These are phyloP conservation scores for Megalonaias nervosa DNA, from an alignment of 1,140 invertebrate species.

Conservation along the genomic window DNA sequence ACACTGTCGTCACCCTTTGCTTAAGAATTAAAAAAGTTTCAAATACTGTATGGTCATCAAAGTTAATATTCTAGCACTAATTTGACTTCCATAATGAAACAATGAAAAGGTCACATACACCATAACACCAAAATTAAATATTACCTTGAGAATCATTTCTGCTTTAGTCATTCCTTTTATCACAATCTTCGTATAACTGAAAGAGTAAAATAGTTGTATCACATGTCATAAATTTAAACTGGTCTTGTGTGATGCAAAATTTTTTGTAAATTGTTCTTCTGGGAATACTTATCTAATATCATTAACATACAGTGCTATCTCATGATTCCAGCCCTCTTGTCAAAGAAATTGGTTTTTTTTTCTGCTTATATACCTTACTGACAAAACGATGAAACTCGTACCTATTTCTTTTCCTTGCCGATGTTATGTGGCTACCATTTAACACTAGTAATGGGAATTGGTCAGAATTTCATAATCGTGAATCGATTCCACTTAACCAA, in stretches of 20 bases:
- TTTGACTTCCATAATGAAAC: background rate
- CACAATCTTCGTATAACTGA: constrained; percentile 86
- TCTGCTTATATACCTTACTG: no score
- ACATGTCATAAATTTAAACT: background rate
- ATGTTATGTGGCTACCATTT: no score
- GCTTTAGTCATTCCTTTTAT: constrained; percentile 98
- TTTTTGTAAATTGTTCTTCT: no score
- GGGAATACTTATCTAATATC: no score
- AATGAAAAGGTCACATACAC: background rate
- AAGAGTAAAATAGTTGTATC: constrained; percentile 32
- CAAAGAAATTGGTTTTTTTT: background rate
- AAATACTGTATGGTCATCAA: background rate
- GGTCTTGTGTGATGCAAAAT: no score
- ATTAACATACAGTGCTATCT: no score
- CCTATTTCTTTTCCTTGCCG: no score
- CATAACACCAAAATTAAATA: constrained; percentile 8
- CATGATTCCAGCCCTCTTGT: background rate
- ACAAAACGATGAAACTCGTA: no score
- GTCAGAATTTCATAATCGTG: no score
- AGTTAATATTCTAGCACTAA: background rate
- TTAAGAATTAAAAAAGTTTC: background rate
- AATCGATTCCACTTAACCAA: no score
- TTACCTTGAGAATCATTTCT: constrained; percentile 97
- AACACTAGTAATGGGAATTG: no score
- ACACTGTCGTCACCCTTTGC: background rate